Conservation (phyloP, 2,113 vertebrate species). For the Barbus barbus region DNA sequence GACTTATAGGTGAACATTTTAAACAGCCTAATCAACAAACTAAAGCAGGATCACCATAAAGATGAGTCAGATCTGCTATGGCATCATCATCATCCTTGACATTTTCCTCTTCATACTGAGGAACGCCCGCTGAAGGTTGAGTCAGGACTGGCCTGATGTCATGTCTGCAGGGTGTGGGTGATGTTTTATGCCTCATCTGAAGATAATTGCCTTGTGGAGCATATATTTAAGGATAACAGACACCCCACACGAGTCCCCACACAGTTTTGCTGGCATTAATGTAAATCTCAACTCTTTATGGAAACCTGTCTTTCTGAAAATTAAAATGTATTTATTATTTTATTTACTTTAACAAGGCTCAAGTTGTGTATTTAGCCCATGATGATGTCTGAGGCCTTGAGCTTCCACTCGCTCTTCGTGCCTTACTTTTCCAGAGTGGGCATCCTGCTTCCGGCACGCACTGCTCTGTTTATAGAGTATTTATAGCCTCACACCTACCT, state of each 20-base stretch:
- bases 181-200: not conserved
- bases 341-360: not conserved
- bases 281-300: not conserved
- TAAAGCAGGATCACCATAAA: not conserved
- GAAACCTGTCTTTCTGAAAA: not conserved
- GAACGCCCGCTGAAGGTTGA: not conserved
- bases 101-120: slow-evolving; percentile 8
- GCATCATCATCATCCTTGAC: slow-evolving; percentile 21
- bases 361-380: not conserved
- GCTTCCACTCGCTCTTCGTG: not conserved
- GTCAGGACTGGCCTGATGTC: slow-evolving; percentile 24
- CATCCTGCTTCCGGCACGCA: slow-evolving; percentile 26
- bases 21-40: not conserved
- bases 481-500: slow-evolving; percentile 67
- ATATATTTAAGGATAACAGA: not conserved
- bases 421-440: slow-evolving; percentile 50
- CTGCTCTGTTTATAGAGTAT: slow-evolving; percentile 62
- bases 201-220: not conserved
- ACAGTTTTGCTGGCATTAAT: not conserved
- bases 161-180: slow-evolving; percentile 29
- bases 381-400: not conserved
- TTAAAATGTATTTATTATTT: not conserved
- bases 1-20: not conserved
- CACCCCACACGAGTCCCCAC: not conserved
- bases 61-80: slow-evolving; percentile 4